phyloP scores from a whole-genome alignment of 2,113 vertebrate genomes.

The Oreochromis aureus region DNA sequence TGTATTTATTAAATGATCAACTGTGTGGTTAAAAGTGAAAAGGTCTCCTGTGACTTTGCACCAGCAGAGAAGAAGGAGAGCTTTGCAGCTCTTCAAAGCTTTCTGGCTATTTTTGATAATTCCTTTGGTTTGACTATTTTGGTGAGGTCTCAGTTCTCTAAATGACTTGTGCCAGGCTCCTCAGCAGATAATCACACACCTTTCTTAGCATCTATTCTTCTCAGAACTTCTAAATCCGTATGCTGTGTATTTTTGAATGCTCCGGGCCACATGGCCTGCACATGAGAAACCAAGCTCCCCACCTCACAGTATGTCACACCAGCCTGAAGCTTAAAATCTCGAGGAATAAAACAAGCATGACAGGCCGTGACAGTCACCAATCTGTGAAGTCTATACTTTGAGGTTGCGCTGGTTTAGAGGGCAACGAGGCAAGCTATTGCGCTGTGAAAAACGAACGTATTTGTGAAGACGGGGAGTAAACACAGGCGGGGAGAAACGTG shows the following conservation, averaged over 20 bases:
- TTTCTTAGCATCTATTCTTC: background rate
- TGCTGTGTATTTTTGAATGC: background rate
- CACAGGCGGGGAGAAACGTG: constrained; percentile 5
- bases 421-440: constrained; percentile 34
- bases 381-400: constrained; percentile 44
- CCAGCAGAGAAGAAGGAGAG: background rate
- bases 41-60: background rate
- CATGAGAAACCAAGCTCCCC: background rate
- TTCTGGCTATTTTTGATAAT: background rate
- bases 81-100: background rate
- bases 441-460: background rate
- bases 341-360: constrained; percentile 38
- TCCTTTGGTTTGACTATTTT: background rate
- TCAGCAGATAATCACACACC: background rate
- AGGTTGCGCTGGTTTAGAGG: constrained; percentile 53
- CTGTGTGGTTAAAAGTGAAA: background rate
- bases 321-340: background rate
- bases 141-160: background rate
- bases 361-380: constrained; percentile 26
- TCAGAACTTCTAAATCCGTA: background rate
- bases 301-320: background rate
- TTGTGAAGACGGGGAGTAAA: constrained; percentile 20
- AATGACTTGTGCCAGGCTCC: background rate
- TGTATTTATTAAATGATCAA: background rate
- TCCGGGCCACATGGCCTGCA: background rate